Percentiles rank a stretch among this genome's conserved stretches.
These are phyloP conservation scores for Pseudomyrmex cubaensis DNA, from an alignment of 1,140 invertebrate genomes.

Conservation along the genomic window DNA sequence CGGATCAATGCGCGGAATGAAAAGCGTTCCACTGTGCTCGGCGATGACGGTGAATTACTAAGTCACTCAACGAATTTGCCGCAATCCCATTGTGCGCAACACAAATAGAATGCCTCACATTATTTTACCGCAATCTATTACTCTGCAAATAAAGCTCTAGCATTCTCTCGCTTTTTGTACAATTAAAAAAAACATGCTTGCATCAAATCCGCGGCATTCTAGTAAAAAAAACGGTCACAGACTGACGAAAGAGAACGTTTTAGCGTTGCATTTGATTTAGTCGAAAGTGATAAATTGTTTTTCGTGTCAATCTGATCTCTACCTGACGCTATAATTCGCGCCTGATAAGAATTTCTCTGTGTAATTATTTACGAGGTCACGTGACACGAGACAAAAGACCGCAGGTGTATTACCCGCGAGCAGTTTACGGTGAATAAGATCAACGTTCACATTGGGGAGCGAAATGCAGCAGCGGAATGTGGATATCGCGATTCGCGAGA, in stretches of 20 bases:
- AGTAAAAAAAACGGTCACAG: too few species aligned
- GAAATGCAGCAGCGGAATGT: constrained; percentile 9
- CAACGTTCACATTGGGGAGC: background rate
- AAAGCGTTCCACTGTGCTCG: background rate
- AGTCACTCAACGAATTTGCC: background rate
- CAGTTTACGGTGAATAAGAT: constrained; percentile 41
- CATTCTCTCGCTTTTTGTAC: background rate
- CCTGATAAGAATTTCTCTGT: background rate
- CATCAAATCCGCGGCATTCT: too few species aligned
- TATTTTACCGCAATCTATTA: background rate
- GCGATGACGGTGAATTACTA: constrained; percentile 12
- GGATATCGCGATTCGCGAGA: constrained; percentile 30
- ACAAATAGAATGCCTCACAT: background rate
- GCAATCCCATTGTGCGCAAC: constrained; percentile 4
- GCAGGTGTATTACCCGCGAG: background rate
- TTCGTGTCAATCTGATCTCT: too few species aligned
- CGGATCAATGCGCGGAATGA: constrained; percentile 9
- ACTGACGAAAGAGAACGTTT: too few species aligned
- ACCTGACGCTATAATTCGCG: background rate
- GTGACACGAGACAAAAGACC: constrained; percentile 5
- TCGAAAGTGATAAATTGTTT: too few species aligned
- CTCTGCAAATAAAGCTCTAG: background rate
- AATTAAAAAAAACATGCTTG: background rate
- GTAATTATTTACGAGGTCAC: background rate
- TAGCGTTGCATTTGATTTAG: too few species aligned